A percentile compares a stretch with the other conserved stretches of the same genome.
Evolutionary conservation across 2,888 invertebrate species (phyloP).

Genomic region (Nymphalis urticae): DNA sequence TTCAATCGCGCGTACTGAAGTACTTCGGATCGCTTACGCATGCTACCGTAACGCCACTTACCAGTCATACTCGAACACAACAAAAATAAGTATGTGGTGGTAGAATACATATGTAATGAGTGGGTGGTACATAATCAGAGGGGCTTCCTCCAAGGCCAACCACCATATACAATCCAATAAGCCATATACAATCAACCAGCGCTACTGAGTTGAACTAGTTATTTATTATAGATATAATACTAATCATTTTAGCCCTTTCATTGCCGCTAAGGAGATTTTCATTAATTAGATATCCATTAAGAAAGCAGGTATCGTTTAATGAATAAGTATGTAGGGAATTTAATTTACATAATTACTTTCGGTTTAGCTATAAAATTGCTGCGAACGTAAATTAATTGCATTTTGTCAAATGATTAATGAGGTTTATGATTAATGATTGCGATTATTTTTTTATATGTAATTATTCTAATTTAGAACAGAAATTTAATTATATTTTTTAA

Average conservation of each 20-base stretch:
- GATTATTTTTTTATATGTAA: constrained; percentile 8
- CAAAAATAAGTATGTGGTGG: too few species aligned
- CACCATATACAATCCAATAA: too few species aligned
- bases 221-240: too few species aligned
- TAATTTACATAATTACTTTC: constrained; percentile 31
- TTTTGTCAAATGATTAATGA: constrained; percentile 33
- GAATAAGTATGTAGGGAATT: constrained; percentile 10
- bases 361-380: constrained; percentile 21
- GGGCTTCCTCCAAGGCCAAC: too few species aligned
- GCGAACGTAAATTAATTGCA: constrained; percentile 28
- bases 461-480: background rate
- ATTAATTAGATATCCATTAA: constrained; percentile 9
- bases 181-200: too few species aligned
- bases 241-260: background rate
- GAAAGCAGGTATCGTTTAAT: constrained; percentile 10
- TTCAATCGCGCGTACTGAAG: too few species aligned
- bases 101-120: too few species aligned
- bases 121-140: too few species aligned
- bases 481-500: background rate
- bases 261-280: background rate
- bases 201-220: too few species aligned
- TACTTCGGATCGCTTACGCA: too few species aligned
- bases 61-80: too few species aligned
- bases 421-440: constrained; percentile 19
- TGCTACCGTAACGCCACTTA: too few species aligned